Evolutionary conservation across 2,113 vertebrate genomes (phyloP), one percentile per base, ranked within the genome.

Genomic region (Albula goreensis): DNA sequence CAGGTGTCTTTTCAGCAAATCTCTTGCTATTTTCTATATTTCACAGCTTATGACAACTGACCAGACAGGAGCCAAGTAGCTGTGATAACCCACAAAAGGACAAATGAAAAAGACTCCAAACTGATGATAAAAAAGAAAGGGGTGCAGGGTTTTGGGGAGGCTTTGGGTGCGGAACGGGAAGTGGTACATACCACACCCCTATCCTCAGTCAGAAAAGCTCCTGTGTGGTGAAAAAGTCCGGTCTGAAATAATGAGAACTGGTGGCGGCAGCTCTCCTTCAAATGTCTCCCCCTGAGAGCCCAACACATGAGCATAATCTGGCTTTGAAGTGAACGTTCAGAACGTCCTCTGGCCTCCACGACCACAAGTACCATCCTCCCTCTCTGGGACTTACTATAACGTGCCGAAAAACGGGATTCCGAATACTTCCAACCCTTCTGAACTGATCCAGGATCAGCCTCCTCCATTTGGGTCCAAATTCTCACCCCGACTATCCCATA

Each of bases 1-100:
- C 97, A 97, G 97, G 97, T 97, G 97, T 96, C 95, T 95, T 95
- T 95, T 93, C 90, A 87, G 95, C 93, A 92, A 92, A 92, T 92
- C 91, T 50, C 86, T 56, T 83, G 89, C 88, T 88, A 89, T 88
- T 41, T 57, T 96, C 94, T 94, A 93, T 92, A 95, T 95, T 95
- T 48, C 82, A 60, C 82, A 74, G 70, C 70, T 2, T 0, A 74
- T 22, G n/a, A 74, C 70, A 4, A n/a, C n/a, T 7, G 5, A 74
- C 19, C n/a, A 74, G n/a, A 25, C 70, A 74, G n/a, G 22, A 31
- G 31, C 70, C n/a, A 31, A 9, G n/a, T 25, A 5, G 22, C n/a
- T 31, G 70, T 2, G 70, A 66, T 31, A 74, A 8, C 11, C 31
- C 17, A 15, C 15, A n/a, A 25, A 8, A 19, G 17, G 60, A 19